phyloP scores from a whole-genome alignment of 2,113 vertebrate genomes.

The Muntiacus muntjak region DNA sequence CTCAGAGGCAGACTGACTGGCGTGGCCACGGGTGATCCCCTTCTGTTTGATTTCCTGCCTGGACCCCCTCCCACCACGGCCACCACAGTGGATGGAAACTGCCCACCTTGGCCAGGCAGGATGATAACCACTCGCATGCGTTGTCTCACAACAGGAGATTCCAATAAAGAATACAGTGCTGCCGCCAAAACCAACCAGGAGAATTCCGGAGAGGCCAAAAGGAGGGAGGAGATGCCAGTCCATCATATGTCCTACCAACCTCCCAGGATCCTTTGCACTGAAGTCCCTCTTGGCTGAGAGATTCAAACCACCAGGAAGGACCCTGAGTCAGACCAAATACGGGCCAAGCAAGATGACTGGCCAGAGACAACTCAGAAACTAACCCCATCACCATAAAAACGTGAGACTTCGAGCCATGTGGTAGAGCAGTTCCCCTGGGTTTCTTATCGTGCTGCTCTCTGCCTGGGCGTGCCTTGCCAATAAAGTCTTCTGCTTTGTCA shows the following conservation, averaged over 20 bases:
- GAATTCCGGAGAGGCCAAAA: not conserved
- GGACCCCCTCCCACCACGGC: not conserved
- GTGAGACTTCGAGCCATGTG: not conserved
- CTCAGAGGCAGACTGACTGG: not conserved
- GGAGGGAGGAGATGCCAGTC: not conserved
- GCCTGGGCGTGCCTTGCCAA: not conserved
- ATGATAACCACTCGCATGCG: not conserved
- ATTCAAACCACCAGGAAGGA: not conserved
- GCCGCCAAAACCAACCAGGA: not conserved
- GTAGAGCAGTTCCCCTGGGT: not conserved
- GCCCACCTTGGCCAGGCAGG: not conserved
- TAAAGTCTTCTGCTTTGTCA: not conserved
- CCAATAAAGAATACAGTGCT: not conserved
- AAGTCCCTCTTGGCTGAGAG: not conserved
- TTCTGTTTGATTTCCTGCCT: not conserved
- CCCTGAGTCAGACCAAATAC: not conserved
- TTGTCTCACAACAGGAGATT: not conserved
- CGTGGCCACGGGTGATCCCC: not conserved
- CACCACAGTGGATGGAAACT: not conserved
- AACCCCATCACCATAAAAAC: not conserved
- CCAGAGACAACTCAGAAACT: not conserved
- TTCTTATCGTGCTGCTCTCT: not conserved
- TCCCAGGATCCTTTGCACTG: not conserved
- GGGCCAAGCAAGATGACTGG: not conserved
- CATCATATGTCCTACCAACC: not conserved